These are phyloP conservation scores for Chaetodon trifasciatus DNA, from an alignment of 2,797 vertebrate species.

Conservation along the genomic window DNA sequence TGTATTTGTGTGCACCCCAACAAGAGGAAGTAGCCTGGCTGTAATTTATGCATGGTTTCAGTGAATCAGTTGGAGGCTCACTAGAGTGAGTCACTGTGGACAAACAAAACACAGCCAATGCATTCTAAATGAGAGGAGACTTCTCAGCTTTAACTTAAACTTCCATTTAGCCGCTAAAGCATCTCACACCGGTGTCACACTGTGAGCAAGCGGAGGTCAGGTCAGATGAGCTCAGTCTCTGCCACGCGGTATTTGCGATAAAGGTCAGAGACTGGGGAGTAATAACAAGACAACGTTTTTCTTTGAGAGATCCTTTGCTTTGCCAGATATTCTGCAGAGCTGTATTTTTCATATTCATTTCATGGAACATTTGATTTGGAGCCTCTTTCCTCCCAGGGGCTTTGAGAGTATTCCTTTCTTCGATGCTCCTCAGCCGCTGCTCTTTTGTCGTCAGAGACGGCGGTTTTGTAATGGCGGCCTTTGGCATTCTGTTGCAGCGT, in stretches of 20 bases:
- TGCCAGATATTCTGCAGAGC: slow-evolving; percentile 69
- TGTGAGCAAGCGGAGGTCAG: slow-evolving; percentile 57
- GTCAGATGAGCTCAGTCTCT: slow-evolving; percentile 61
- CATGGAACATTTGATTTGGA: slow-evolving; percentile 84
- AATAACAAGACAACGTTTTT: slow-evolving; percentile 67
- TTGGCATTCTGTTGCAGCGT: slow-evolving; percentile 68
- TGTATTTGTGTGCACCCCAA: slow-evolving; percentile 52
- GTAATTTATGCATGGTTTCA: slow-evolving; percentile 69
- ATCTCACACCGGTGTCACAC: slow-evolving; percentile 42
- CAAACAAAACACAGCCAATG: slow-evolving; percentile 72
- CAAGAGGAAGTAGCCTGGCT: slow-evolving; percentile 46
- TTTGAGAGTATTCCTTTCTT: slow-evolving; percentile 67
- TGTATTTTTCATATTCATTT: slow-evolving; percentile 85
- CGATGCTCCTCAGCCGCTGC: slow-evolving; percentile 58
- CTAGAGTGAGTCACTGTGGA: slow-evolving; percentile 72
- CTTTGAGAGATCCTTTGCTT: slow-evolving; percentile 65
- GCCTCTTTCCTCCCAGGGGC: slow-evolving; percentile 64
- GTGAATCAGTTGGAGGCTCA: slow-evolving; percentile 53
- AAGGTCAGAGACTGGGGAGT: slow-evolving; percentile 79
- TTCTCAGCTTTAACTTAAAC: slow-evolving; percentile 71
- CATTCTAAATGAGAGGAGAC: slow-evolving; percentile 70
- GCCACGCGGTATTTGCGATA: slow-evolving; percentile 70
- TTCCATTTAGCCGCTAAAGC: slow-evolving; percentile 74
- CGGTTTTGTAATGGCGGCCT: slow-evolving; percentile 75
- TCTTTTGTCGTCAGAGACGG: slow-evolving; percentile 76